Evolutionary conservation across 2,797 vertebrate species (phyloP).

Genomic region (Dicrostonyx torquatus): DNA sequence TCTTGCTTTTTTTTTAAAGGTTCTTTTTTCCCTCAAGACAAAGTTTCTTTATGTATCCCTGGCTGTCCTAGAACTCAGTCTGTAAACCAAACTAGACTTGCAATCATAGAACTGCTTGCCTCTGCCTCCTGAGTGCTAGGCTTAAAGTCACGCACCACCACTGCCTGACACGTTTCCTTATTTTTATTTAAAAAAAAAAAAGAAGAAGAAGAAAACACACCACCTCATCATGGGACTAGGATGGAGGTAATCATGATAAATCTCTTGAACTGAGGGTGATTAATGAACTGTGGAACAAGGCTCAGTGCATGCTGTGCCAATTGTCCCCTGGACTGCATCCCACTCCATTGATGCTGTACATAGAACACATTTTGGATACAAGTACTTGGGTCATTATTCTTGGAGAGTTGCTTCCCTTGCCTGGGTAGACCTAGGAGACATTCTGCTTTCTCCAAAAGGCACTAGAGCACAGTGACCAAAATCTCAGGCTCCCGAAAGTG

Average conservation of each 20-base stretch:
- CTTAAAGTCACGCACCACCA: neutral
- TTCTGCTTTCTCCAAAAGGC: constrained; percentile 9
- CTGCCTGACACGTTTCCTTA: neutral
- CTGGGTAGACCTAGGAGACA: constrained; percentile 18
- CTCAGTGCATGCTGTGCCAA: neutral
- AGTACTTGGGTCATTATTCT: constrained; percentile 56
- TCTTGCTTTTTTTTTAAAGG: neutral
- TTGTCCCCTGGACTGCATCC: constrained; percentile 26
- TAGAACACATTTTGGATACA: neutral
- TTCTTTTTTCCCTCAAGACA: neutral
- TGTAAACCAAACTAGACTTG: neutral
- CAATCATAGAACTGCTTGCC: neutral
- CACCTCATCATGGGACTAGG: constrained; percentile 54
- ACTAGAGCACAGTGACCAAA: neutral
- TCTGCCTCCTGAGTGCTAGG: neutral
- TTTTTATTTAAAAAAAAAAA: constrained; percentile 56
- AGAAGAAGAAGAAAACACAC: neutral
- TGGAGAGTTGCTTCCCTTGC: constrained; percentile 32
- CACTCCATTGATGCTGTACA: constrained; percentile 15
- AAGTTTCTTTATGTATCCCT: neutral
- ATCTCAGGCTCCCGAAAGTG: neutral
- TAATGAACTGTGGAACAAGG: constrained; percentile 64
- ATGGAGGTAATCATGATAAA: constrained; percentile 68
- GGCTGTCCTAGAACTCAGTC: neutral
- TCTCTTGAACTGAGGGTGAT: constrained; percentile 24